phyloP scores from a whole-genome alignment of 1,140 invertebrate species.

The Calephelis nemesis region DNA sequence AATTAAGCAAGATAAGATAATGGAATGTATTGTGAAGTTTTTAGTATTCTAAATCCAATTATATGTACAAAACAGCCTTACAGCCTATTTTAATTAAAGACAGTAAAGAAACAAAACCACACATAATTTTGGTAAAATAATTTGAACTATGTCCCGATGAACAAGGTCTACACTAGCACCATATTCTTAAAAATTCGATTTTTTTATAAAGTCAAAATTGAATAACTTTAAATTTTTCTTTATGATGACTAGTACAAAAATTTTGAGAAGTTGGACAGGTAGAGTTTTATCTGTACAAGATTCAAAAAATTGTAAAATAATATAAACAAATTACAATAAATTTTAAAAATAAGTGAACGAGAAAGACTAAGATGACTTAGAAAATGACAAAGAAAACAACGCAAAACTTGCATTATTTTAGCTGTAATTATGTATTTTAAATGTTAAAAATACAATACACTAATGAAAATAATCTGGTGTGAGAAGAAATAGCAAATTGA shows the following conservation, averaged over 20 bases:
- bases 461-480: too few species aligned
- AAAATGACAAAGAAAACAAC: too few species aligned
- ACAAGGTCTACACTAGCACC: constrained; percentile 61
- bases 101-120: constrained; percentile 42
- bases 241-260: constrained; percentile 47
- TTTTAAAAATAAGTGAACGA: too few species aligned
- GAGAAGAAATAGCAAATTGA: too few species aligned
- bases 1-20: constrained; percentile 42
- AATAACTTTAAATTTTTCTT: constrained; percentile 44
- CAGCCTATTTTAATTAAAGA: constrained; percentile 19
- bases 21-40: constrained; percentile 69
- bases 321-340: too few species aligned
- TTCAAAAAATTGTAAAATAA: neutral
- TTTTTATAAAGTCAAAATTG: constrained; percentile 34
- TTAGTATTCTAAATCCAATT: constrained; percentile 31
- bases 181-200: constrained; percentile 50
- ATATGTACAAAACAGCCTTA: constrained; percentile 54
- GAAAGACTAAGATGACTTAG: too few species aligned
- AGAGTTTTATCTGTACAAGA: neutral
- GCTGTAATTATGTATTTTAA: too few species aligned
- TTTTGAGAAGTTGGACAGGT: constrained; percentile 20
- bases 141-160: constrained; percentile 25
- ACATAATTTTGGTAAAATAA: constrained; percentile 23
- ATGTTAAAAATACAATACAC: too few species aligned
- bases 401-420: too few species aligned